Conservation (phyloP, 2,113 vertebrate species). For the Centropus unirufus region DNA sequence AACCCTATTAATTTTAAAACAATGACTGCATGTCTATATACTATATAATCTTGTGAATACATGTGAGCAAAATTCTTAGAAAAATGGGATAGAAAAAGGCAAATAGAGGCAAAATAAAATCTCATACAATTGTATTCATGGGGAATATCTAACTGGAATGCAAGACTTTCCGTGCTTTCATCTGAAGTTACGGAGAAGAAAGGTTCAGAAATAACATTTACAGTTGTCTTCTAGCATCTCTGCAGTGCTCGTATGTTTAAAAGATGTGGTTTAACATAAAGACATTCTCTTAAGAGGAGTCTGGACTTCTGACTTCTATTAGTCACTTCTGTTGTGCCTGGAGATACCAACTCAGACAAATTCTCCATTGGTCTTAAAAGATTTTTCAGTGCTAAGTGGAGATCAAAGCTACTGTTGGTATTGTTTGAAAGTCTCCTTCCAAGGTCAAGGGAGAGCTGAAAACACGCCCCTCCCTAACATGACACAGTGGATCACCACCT, state of each 20-base stretch:
- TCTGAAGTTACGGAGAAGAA: neutral
- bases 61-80: neutral
- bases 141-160: neutral
- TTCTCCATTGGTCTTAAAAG: neutral
- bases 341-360: neutral
- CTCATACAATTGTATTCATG: neutral
- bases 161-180: neutral
- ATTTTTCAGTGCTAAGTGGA: neutral
- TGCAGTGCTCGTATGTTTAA: neutral
- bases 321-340: neutral
- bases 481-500: neutral
- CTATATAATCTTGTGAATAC: neutral
- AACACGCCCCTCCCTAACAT: neutral
- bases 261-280: neutral
- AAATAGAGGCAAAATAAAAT: neutral
- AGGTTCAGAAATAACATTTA: neutral
- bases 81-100: neutral
- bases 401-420: neutral
- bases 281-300: neutral
- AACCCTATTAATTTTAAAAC: neutral
- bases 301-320: neutral
- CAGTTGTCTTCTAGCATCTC: neutral
- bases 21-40: neutral
- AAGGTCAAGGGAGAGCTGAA: neutral
- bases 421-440: neutral